These are phyloP conservation scores for Tachina lurida DNA, from an alignment of 2,888 invertebrate genomes.

Conservation along the genomic window DNA sequence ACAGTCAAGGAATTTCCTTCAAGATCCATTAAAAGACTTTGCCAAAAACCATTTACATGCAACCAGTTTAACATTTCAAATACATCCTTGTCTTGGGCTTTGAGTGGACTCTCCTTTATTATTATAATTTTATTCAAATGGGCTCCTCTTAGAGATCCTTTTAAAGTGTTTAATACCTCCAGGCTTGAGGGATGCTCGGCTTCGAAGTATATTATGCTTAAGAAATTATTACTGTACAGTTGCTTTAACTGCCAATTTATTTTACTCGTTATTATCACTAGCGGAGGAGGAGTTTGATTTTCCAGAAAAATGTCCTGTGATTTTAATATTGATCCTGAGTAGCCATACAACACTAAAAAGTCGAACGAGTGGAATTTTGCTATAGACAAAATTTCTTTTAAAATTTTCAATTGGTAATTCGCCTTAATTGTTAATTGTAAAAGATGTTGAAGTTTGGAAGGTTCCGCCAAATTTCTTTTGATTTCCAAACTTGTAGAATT, in stretches of 20 bases:
- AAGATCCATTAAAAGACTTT: slow-evolving; percentile 25
- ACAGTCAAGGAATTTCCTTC: not conserved
- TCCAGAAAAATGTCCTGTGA: not conserved
- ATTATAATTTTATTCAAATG: slow-evolving; percentile 22
- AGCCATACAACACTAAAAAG: slow-evolving; percentile 12
- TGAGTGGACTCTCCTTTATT: not conserved
- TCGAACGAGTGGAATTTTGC: not conserved
- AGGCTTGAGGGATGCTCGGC: not conserved
- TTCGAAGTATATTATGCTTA: slow-evolving; percentile 14
- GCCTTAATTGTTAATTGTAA: too few species aligned
- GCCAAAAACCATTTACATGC: slow-evolving; percentile 34
- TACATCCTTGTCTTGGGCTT: not conserved
- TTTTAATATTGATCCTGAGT: not conserved
- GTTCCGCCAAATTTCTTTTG: not conserved
- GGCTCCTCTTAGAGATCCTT: not conserved
- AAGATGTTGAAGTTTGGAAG: not conserved
- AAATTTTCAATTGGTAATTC: not conserved
- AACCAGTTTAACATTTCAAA: slow-evolving; percentile 15
- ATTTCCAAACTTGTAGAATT: not conserved
- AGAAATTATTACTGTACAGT: not conserved
- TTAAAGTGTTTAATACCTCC: not conserved
- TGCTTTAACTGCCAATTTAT: not conserved
- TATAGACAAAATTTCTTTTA: slow-evolving; percentile 4
- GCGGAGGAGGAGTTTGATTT: not conserved
- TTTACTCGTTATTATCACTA: not conserved